Conservation (phyloP, 1,140 invertebrate species). For the Oncopodura yosiiana region DNA sequence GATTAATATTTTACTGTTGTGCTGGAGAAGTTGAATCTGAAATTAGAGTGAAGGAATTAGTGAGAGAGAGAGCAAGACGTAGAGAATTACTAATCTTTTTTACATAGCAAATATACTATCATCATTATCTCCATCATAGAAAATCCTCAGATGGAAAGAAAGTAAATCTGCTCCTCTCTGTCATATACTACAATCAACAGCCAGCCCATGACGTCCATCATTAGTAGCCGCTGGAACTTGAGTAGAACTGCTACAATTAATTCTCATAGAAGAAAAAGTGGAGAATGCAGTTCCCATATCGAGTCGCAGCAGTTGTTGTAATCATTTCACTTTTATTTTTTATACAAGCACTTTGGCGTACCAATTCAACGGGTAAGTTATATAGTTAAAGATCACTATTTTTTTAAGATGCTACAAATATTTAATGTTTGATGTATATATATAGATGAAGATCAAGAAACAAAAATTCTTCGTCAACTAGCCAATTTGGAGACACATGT, state of each 20-base stretch:
- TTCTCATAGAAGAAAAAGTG: too few relatives aligned
- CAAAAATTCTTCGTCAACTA: conserved; percentile 21
- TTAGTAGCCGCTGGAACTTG: neutral
- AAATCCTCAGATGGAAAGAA: too few relatives aligned
- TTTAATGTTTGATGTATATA: neutral
- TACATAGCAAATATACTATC: too few relatives aligned
- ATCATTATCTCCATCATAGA: too few relatives aligned
- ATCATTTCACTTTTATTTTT: conserved; percentile 19
- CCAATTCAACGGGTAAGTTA: conserved; percentile 1
- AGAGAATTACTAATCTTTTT: too few relatives aligned
- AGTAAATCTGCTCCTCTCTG: too few relatives aligned
- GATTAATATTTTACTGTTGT: too few relatives aligned
- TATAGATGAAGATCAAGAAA: conserved; percentile 28
- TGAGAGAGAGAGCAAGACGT: too few relatives aligned
- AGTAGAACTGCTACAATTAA: neutral
- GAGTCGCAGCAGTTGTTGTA: conserved; percentile 21
- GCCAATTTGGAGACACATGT: conserved; percentile 29
- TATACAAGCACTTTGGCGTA: conserved; percentile 20
- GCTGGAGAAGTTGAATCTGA: too few relatives aligned
- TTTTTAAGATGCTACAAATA: neutral
- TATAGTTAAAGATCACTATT: neutral
- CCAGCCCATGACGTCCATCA: conserved; percentile 7
- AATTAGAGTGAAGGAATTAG: too few relatives aligned
- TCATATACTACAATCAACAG: neutral
- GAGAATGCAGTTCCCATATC: conserved; percentile 32